Evolutionary conservation across 2,888 invertebrate species (phyloP).

Genomic region (Neocrepidodera transversa): DNA sequence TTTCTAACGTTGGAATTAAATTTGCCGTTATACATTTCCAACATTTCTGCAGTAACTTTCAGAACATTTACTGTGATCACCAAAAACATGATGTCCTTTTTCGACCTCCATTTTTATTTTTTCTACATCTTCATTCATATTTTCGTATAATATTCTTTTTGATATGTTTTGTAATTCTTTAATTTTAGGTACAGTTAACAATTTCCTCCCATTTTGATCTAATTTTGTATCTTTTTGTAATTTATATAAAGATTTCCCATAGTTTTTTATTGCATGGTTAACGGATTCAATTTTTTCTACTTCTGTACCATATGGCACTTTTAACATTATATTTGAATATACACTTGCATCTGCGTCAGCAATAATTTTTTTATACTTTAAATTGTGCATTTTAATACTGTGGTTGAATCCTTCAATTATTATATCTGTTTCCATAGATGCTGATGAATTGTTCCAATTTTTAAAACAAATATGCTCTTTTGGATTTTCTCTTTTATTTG

Average conservation of each 20-base stretch:
- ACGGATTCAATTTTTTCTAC: conserved; percentile 20
- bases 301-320: conserved; percentile 9
- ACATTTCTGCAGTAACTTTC: background rate
- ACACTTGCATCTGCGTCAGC: no score
- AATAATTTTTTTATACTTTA: no score
- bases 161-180: background rate
- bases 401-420: no score
- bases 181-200: conserved; percentile 2
- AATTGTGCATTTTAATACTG: no score
- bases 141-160: no score
- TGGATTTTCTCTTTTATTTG: no score
- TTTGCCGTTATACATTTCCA: background rate
- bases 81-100: background rate
- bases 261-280: conserved; percentile 27
- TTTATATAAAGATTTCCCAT: conserved; percentile 17
- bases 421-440: no score
- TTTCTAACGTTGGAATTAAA: background rate
- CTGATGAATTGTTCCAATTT: no score
- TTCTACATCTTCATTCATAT: no score
- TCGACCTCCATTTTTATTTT: background rate
- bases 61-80: background rate
- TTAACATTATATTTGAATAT: no score
- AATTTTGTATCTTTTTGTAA: no score
- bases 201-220: background rate
- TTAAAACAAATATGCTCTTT: no score